Evolutionary conservation across 2,888 invertebrate genomes (phyloP), one percentile per base, ranked within the genome.

Genomic region (Digitonthophagus gazella): DNA sequence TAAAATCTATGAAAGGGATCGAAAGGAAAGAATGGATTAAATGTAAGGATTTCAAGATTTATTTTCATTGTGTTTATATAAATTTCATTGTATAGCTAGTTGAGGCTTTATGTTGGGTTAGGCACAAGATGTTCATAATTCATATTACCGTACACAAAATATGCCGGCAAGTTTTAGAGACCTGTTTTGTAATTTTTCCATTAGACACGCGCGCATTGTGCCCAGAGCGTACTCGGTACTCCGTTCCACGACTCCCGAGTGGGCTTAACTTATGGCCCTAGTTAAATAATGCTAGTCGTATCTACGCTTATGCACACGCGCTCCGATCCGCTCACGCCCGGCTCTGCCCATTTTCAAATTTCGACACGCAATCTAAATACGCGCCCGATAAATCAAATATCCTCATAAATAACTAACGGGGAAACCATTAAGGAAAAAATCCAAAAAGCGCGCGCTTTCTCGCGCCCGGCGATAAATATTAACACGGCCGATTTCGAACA

Each of bases 261-360:
- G 61, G 61, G 61, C n/a, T 61, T 18, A 61, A 61, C 61, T 61
- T 61, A 61, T 61, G 61, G 61, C 19, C 14, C 61, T 61, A 61
- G 61, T 61, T 61, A 61, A 61, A 61, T 61, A 61, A 61, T 61
- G 61, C 20, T 5, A n/a, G 19, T 19, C 19, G n/a, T 61, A 18
- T 16, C 18, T 61, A 61, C n/a, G 20, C 18, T 19, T 15, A 19
- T 44, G 28, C 28, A 44, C 28, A 44, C 28, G 28, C 28, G 28
- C 28, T n/a, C 16, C 18, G 6, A 61, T 4, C 16, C 15, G 20
- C 19, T 15, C 61, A 18, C 61, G 61, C 61, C 61, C 61, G 20
- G 18, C 18, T 61, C 18, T 44, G 20, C 61, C 61, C 18, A 61
- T 61, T 61, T 61, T 61, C 61, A 18, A 61, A 61, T 61, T 61